Evolutionary conservation across 2,113 vertebrate genomes (phyloP).

Genomic region (Tamias sibiricus): DNA sequence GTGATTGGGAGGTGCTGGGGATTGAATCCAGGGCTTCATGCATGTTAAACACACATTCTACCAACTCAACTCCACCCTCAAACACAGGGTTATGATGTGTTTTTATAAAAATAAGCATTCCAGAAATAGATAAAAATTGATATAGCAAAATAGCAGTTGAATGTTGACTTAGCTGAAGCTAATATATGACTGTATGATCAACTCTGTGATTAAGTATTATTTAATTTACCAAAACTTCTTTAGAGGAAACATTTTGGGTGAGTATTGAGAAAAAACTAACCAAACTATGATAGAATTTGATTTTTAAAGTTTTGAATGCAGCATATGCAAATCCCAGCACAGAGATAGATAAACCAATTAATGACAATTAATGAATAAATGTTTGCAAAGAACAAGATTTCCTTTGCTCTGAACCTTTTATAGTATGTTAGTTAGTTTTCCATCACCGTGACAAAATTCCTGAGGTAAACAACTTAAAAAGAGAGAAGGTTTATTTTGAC

Average conservation of each 20-base stretch:
- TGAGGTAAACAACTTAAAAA: background rate
- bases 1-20: background rate
- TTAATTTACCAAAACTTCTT: constrained; percentile 33
- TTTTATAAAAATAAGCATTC: constrained; percentile 17
- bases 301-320: background rate
- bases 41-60: background rate
- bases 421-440: background rate
- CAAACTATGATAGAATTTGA: background rate
- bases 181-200: background rate
- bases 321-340: background rate
- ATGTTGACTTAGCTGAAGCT: no score
- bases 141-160: no score
- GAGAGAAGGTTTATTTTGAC: background rate
- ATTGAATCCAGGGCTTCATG: background rate
- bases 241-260: background rate
- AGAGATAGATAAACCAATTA: background rate
- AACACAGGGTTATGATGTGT: background rate
- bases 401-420: background rate
- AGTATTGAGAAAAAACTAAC: constrained; percentile 6
- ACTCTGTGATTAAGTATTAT: background rate
- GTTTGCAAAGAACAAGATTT: background rate
- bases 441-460: background rate
- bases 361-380: background rate
- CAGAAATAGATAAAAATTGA: background rate
- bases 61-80: background rate